Evolutionary conservation across 2,888 invertebrate species (phyloP), one percentile per base, ranked within the genome.

Genomic region (Anticlea derivata): DNA sequence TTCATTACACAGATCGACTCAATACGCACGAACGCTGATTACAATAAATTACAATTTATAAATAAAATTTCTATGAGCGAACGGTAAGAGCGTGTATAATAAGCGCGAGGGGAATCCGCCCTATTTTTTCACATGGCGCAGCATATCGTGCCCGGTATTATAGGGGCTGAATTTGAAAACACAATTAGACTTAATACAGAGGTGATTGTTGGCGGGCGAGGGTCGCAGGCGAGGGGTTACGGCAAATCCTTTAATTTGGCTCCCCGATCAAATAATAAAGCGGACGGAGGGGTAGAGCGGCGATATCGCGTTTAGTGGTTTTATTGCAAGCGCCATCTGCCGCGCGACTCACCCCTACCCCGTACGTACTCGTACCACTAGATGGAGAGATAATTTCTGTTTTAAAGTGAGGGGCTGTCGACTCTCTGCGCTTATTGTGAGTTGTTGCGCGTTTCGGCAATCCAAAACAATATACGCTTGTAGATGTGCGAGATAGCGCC

Each of bases 161-260:
- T 82, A 83, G 83, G 88, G 86, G 82, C 79, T 73, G 82, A 86
- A 88, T 88, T 88, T 84, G 87, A 90, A 90, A 90, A 90, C 90
- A 90, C 89, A 90, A 90, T 90, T 90, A 90, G 88, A 89, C 85
- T 88, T 90, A 90, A 90, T 90, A 90, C 89, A 89, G 89, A 88
- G 90, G 90, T 90, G 90, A 90, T 90, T 87, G 90, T 87, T 81
- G 83, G 82, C 83, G 73, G 75, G 82, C 77, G 84, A 84, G 88
- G 90, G 89, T 86, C 83, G 79, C 70, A 58, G 61, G 65, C 79
- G 84, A 86, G 86, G 87, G 87, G 85, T 83, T 84, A 84, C 78
- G 75, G 81, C 77, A 87, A 90, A 90, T 90, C 90, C 90, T 90
- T 90, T 90, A 90, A 90, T 90, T 90, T 90, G 88, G 85, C 85